These are phyloP conservation scores for Hetaerina titia DNA, from an alignment of 2,888 invertebrate genomes.

Conservation along the genomic window DNA sequence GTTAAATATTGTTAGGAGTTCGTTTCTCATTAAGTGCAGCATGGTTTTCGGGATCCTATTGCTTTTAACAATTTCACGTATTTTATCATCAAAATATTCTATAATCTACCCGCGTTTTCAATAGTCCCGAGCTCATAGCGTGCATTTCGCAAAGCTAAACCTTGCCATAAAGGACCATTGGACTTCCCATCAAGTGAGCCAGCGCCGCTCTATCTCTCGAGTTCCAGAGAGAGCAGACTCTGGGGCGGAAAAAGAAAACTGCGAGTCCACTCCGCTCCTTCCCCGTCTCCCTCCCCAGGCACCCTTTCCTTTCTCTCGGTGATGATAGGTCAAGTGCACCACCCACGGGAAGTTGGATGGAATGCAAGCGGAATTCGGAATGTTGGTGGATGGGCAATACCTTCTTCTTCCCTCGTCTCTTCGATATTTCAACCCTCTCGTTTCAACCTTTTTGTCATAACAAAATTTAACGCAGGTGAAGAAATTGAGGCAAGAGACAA, in stretches of 20 bases:
- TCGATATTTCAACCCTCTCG: constrained; percentile 10
- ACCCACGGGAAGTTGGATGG: not conserved
- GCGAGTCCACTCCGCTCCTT: not conserved
- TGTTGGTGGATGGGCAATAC: not conserved
- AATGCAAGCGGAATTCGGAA: not conserved
- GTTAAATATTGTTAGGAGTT: no score
- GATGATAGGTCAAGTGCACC: not conserved
- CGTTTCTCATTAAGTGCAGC: no score
- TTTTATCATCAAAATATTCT: no score
- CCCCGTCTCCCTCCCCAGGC: not conserved
- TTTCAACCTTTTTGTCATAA: not conserved
- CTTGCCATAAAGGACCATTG: not conserved
- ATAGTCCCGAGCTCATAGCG: no score
- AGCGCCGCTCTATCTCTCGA: not conserved
- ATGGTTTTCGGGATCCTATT: no score
- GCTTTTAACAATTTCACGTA: no score
- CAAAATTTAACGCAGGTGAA: not conserved
- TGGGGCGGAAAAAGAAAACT: no score
- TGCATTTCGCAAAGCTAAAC: not conserved
- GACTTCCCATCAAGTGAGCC: not conserved
- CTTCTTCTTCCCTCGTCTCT: not conserved
- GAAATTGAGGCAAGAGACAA: not conserved
- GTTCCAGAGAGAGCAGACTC: not conserved
- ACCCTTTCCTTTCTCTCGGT: not conserved
- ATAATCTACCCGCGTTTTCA: no score